These are phyloP conservation scores for Sinhomidia bicolor DNA, from an alignment of 2,888 invertebrate species.

Conservation along the genomic window DNA sequence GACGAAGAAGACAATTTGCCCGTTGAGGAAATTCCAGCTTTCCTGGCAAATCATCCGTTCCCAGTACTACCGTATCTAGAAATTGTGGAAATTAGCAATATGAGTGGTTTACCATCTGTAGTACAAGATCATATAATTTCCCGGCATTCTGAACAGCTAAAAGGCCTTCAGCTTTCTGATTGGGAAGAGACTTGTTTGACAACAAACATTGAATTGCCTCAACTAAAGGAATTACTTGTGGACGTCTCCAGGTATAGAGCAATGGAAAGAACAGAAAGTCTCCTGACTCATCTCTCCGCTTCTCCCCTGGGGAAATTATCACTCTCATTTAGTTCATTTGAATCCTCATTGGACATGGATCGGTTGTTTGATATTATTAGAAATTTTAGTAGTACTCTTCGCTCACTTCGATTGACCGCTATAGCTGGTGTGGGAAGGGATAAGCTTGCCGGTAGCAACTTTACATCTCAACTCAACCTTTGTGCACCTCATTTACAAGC, in stretches of 20 bases:
- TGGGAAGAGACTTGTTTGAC: constrained; percentile 3
- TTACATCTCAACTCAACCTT: background rate
- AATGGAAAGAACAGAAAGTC: background rate
- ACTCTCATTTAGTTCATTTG: background rate
- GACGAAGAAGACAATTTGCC: background rate
- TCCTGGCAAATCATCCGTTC: background rate
- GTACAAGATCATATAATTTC: constrained; percentile 21
- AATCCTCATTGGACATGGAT: background rate
- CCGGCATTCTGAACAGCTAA: background rate
- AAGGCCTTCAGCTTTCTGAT: constrained; percentile 4
- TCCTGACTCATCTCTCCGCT: background rate
- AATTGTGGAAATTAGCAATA: constrained; percentile 4
- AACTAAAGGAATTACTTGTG: constrained; percentile 1
- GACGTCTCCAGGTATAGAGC: background rate
- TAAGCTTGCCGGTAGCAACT: background rate
- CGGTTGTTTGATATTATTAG: background rate
- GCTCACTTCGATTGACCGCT: constrained; percentile 1
- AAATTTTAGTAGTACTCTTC: background rate
- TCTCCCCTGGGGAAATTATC: constrained; percentile 13
- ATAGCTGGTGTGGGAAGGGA: background rate
- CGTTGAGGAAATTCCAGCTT: background rate
- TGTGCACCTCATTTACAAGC: background rate
- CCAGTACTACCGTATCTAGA: background rate
- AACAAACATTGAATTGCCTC: background rate
- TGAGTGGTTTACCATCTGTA: background rate